Conservation (phyloP, 1,140 invertebrate species). For the Drosophila sproati region DNA sequence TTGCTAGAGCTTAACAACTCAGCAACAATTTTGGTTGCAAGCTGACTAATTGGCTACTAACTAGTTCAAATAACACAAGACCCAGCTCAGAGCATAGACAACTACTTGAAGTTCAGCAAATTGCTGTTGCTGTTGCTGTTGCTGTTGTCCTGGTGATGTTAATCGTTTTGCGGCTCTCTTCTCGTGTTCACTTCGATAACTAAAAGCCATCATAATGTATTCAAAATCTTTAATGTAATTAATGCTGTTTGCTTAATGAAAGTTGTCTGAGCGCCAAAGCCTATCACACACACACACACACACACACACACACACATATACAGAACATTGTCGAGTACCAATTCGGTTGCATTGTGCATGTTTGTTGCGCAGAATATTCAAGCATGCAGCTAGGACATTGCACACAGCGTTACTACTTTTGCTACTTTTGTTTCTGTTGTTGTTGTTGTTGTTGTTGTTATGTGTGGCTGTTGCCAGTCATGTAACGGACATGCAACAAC, state of each 20-base stretch:
- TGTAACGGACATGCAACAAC: constrained; percentile 53
- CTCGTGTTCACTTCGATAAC: constrained; percentile 46
- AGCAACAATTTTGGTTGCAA: constrained; percentile 11
- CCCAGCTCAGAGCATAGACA: neutral
- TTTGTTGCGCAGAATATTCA: constrained; percentile 48
- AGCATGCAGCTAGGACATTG: constrained; percentile 56
- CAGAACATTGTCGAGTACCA: neutral
- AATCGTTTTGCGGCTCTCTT: constrained; percentile 19
- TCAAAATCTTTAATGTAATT: constrained; percentile 82
- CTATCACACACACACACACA: constrained; percentile 5
- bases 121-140: neutral
- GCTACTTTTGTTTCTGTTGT: constrained; percentile 20
- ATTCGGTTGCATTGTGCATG: constrained; percentile 20
- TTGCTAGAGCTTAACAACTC: neutral
- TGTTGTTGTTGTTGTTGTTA: neutral
- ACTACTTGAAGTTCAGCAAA: neutral
- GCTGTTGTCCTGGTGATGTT: constrained; percentile 16
- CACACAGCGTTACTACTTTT: constrained; percentile 44
- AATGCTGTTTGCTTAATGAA: constrained; percentile 81
- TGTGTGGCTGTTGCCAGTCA: constrained; percentile 42
- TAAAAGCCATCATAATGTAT: constrained; percentile 62
- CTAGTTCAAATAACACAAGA: constrained; percentile 52
- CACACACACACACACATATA: neutral
- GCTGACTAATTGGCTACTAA: constrained; percentile 55
- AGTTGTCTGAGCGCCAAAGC: constrained; percentile 54